A percentile compares a stretch with the other conserved stretches of the same genome.
phyloP scores from a whole-genome alignment of 2,888 invertebrate genomes.

The Temnothorax unifasciatus region DNA sequence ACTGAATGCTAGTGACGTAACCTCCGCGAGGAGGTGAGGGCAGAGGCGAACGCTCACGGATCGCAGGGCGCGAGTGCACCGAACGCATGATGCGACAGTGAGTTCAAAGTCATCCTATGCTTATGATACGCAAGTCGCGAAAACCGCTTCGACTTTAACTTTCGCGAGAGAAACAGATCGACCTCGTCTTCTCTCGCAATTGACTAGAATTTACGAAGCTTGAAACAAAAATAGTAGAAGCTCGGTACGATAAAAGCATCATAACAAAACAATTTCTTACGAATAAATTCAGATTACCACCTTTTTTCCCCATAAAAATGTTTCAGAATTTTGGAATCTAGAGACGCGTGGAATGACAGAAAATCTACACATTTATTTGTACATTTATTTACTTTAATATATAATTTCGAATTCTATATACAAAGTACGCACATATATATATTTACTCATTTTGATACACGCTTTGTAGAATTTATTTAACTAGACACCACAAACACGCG shows the following conservation, averaged over 20 bases:
- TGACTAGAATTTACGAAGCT: neutral
- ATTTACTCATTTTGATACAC: neutral
- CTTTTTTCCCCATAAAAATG: neutral
- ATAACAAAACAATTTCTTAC: neutral
- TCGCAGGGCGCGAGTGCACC: constrained; percentile 70
- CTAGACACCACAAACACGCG: no score
- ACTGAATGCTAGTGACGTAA: constrained; percentile 80
- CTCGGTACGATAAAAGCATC: neutral
- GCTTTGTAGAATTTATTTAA: constrained; percentile 1
- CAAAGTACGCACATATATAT: neutral
- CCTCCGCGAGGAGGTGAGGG: constrained; percentile 55
- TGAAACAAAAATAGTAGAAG: neutral
- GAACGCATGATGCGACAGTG: constrained; percentile 61
- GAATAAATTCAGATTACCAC: neutral
- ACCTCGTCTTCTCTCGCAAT: neutral
- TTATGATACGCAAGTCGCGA: constrained; percentile 37
- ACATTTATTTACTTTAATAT: neutral
- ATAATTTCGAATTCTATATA: neutral
- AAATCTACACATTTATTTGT: neutral
- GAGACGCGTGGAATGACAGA: neutral
- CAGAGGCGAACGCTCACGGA: constrained; percentile 58
- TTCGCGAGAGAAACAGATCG: neutral
- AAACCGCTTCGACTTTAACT: neutral
- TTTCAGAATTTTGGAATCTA: neutral
- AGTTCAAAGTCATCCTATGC: constrained; percentile 44